phyloP scores from a whole-genome alignment of 2,888 invertebrate genomes.

The Caenorhabditis doughertyi region DNA sequence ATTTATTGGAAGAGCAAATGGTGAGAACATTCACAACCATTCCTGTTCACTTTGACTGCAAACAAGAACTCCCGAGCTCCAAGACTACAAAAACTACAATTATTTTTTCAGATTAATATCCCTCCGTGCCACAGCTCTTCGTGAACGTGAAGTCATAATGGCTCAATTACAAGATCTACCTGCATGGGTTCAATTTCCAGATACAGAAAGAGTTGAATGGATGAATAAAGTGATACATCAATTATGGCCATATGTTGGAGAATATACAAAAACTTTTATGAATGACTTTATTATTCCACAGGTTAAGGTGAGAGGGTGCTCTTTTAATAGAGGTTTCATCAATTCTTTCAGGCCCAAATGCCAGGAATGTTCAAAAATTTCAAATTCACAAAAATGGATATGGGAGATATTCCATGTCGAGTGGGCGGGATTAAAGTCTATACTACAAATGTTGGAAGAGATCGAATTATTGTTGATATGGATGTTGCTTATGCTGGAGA shows the following conservation, averaged over 20 bases:
- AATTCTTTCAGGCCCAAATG: slow-evolving; percentile 86
- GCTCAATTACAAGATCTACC: slow-evolving; percentile 82
- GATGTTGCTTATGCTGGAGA: slow-evolving; percentile 97
- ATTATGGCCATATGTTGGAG: slow-evolving; percentile 95
- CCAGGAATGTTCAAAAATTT: slow-evolving; percentile 91
- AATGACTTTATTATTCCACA: slow-evolving; percentile 93
- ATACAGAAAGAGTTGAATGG: slow-evolving; percentile 83
- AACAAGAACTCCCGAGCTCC: too few species aligned
- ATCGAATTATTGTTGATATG: slow-evolving; percentile 96
- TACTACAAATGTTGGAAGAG: slow-evolving; percentile 90
- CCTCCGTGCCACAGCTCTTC: slow-evolving; percentile 68
- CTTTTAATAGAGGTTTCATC: neutral
- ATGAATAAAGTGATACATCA: slow-evolving; percentile 83
- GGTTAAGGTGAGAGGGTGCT: slow-evolving; percentile 71
- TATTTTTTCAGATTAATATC: slow-evolving; percentile 66
- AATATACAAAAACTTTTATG: slow-evolving; percentile 90
- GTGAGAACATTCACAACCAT: too few species aligned
- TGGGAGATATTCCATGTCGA: slow-evolving; percentile 88
- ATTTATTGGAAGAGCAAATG: too few species aligned
- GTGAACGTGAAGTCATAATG: slow-evolving; percentile 81
- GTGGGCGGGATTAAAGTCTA: slow-evolving; percentile 87
- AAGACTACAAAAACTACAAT: neutral
- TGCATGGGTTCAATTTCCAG: slow-evolving; percentile 83
- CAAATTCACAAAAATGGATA: slow-evolving; percentile 93
- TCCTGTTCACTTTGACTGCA: too few species aligned